These are phyloP conservation scores for Sibirionetta formosa DNA, from an alignment of 2,797 vertebrate species.

Conservation along the genomic window DNA sequence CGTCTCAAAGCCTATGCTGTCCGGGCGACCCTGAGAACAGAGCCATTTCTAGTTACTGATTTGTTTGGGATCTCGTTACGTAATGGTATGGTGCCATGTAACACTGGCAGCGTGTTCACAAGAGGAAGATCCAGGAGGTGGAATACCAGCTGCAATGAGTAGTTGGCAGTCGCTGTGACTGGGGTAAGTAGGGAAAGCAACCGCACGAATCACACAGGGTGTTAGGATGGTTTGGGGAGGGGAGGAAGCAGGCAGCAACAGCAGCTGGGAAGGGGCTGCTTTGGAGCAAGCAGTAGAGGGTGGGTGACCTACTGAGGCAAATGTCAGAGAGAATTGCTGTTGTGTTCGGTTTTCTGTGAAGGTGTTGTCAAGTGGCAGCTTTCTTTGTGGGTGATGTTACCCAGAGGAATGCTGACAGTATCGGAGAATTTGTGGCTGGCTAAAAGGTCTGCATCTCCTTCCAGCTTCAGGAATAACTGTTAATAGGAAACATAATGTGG, in stretches of 20 bases:
- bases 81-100: fast-evolving
- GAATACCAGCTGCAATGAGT: not conserved
- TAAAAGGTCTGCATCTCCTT: not conserved
- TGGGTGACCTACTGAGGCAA: not conserved
- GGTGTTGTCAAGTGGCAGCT: not conserved
- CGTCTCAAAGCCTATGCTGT: not conserved
- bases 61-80: not conserved
- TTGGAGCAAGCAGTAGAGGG: not conserved
- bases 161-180: not conserved
- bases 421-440: not conserved
- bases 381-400: not conserved
- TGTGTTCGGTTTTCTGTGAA: not conserved
- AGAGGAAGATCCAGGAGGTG: not conserved
- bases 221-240: not conserved
- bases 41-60: fast-evolving
- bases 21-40: not conserved
- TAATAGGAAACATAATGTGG: not conserved
- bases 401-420: not conserved
- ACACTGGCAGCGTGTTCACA: fast-evolving
- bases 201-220: not conserved
- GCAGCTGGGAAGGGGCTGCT: not conserved
- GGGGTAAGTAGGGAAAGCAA: not conserved
- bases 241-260: not conserved
- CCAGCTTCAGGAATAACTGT: not conserved
- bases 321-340: not conserved